Base-by-base conservation (phyloP, 2,113 vertebrate genomes). In the Corythoichthys intestinalis region DNA sequence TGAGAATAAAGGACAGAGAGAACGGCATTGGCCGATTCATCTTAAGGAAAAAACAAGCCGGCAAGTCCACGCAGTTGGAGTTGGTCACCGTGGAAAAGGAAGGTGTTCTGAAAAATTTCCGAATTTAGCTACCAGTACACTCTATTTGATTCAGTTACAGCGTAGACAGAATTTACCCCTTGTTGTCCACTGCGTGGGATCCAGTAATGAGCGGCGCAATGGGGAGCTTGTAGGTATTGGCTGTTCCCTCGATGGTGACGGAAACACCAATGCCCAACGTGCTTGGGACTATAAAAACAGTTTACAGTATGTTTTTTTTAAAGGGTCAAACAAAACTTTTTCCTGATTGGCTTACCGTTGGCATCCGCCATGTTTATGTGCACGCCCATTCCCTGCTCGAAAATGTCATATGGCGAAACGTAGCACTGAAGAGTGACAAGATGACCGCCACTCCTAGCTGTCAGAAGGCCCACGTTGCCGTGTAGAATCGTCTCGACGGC, bases 371-470 rank as follows among this genome's bases (percentile, higher is more conserved):
- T 76, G 84, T 92, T 90, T 67, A 96, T 83, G 1, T 94, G 92
- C 7, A 92, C 76, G 73, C 94, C 93, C 0, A 91, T 93, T 73
- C 91, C 93, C 65, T 97, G 95, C 83, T 99, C 95, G 79, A 98
- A 94, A 3, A 98, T 81, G 81, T 99, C 96, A 66, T 97, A 98
- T 7, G 97, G 97, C 0, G 97, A 98, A 13, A 98, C 92, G 0
- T 98, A 99, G 82, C 97, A 98, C 88, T 98, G 98, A 68, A 99
- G 92, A 53, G 96, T 93, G 89, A 98, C 95, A 74, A 98, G 93
- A 69, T 98, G 94, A 76, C 96, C 97, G 69, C 97, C 97, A 13
- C 96, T 98, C 77, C 96, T 92, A 56, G 94, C 93, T 57, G 95
- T 95, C 77, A 99, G 89, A 85, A 94, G 93, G 37, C 97, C 97